A percentile compares a stretch with the other conserved stretches of the same genome.
Evolutionary conservation across 2,797 vertebrate genomes (phyloP).

Genomic region (Propithecus perrieri): DNA sequence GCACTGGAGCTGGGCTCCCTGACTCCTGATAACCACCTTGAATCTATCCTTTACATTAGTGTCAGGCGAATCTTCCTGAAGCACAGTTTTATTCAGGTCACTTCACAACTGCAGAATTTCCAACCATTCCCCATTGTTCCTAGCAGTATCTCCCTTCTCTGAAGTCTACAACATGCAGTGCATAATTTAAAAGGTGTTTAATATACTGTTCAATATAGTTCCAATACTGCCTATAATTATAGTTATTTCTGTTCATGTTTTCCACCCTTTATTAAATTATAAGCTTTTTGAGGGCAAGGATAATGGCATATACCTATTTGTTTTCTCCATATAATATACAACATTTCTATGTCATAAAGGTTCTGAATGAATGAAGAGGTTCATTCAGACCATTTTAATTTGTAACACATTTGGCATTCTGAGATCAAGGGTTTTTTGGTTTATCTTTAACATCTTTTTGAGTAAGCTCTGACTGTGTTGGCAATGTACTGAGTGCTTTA

Average conservation of each 20-base stretch:
- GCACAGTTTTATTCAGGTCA: not conserved
- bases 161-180: not conserved
- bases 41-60: not conserved
- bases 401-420: not conserved
- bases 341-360: not conserved
- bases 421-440: not conserved
- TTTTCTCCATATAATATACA: not conserved
- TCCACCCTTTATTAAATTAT: conserved; percentile 24
- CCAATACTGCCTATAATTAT: conserved; percentile 5
- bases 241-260: conserved; percentile 52
- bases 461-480: not conserved
- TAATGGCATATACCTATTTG: not conserved
- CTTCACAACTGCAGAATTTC: not conserved
- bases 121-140: not conserved
- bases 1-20: not conserved
- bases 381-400: not conserved
- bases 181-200: conserved; percentile 48
- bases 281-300: conserved; percentile 26
- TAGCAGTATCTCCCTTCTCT: not conserved
- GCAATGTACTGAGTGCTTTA: not conserved
- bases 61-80: not conserved
- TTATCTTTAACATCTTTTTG: not conserved
- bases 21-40: not conserved
- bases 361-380: conserved; percentile 29
- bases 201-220: conserved; percentile 36